Evolutionary conservation across 2,113 vertebrate species (phyloP), one percentile per base, ranked within the genome.

Genomic region (Poicephalus gulielmi): DNA sequence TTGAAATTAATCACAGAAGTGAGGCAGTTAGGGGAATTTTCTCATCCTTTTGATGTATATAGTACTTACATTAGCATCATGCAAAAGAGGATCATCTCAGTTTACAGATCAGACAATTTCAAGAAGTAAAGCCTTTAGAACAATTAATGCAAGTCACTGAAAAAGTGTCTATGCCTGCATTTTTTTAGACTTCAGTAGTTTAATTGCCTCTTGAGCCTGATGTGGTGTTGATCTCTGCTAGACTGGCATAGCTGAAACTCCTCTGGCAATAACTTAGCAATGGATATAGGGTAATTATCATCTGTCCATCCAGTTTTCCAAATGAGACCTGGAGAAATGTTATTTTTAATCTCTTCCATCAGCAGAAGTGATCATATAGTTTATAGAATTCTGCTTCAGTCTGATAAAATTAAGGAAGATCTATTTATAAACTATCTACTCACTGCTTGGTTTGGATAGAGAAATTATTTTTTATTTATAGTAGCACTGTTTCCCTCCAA

Each of bases 301-400:
- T 89, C 73, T 81, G 73, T 35, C 60, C 81, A 68, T 84, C 20
- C 43, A 83, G 44, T 93, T 95, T 95, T 88, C 86, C 69, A 89
- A 71, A 71, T 68, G 84, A 89, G 44, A 60, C 20, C 62, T 39
- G 33, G n/a, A 71, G 57, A 78, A 92, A 79, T 44, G 43, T 91
- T 82, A 79, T 87, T 89, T 64, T 66, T 94, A 91, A 94, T 68
- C 7, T 83, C 59, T 74, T 67, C 31, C 66, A 31, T 92, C 67
- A 85, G 70, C 74, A 89, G 52, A 91, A 95, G 17, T 2, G 2
- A 87, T 83, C 30, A 62, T 79, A 28, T 62, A 47, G 35, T 86
- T 92, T 75, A 47, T 82, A 55, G 30, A 91, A 68, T 75, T 86
- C 66, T 75, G 25, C 22, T 91, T 89, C 39, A 71, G 11, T 55